These are phyloP conservation scores for Enteromius afrohamiltoni DNA, from an alignment of 2,797 vertebrate species.

Conservation along the genomic window DNA sequence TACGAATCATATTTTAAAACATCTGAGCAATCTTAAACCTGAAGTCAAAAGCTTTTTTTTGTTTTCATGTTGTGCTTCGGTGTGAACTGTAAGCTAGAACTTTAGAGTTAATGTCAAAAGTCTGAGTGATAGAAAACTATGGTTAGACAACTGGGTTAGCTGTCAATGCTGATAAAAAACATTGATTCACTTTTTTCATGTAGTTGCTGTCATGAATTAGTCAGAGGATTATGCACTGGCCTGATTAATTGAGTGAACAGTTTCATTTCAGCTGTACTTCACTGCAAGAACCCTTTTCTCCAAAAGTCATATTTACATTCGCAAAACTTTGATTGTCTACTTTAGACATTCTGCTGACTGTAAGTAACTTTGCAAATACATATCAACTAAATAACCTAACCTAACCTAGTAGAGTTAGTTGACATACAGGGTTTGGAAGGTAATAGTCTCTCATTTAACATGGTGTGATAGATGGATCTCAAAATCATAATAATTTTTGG, in stretches of 20 bases:
- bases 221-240: neutral
- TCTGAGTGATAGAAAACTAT: slow-evolving; percentile 11
- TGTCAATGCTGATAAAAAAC: neutral
- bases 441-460: no score
- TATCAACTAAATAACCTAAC: neutral
- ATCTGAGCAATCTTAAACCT: slow-evolving; percentile 78
- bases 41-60: slow-evolving; percentile 55
- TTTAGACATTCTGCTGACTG: neutral
- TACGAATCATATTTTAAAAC: slow-evolving; percentile 60
- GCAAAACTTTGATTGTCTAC: neutral
- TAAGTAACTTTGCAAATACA: neutral
- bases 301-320: neutral
- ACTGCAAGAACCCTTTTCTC: no score
- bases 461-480: neutral
- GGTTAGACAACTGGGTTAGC: slow-evolving; percentile 11
- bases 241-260: neutral
- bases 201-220: neutral
- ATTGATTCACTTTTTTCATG: neutral
- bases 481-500: neutral
- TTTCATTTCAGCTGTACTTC: neutral
- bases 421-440: no score
- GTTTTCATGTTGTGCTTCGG: neutral
- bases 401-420: neutral
- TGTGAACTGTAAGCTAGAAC: neutral
- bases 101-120: slow-evolving; percentile 7